Conservation (phyloP, 2,113 vertebrate species). For the Vicugna pacos region DNA sequence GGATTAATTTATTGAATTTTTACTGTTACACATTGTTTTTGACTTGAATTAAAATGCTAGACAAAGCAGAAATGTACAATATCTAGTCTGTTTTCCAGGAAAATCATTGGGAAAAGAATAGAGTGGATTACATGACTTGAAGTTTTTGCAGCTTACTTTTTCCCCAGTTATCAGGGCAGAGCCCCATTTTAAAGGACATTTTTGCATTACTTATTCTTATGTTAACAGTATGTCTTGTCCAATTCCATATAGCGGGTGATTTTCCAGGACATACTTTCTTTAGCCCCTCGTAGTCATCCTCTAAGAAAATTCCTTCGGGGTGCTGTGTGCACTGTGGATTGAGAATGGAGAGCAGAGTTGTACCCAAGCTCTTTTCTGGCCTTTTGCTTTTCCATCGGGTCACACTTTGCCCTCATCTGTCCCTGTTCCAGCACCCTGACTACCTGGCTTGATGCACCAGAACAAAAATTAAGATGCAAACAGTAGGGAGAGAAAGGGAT, state of each 20-base stretch:
- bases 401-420: background rate
- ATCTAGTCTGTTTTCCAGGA: constrained; percentile 80
- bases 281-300: background rate
- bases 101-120: constrained; percentile 70
- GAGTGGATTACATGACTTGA: constrained; percentile 78
- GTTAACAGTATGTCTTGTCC: constrained; percentile 55
- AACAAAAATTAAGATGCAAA: constrained; percentile 25
- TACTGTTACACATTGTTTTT: constrained; percentile 79
- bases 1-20: constrained; percentile 82
- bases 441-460: background rate
- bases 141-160: constrained; percentile 64
- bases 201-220: constrained; percentile 24
- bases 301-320: background rate
- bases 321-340: constrained; percentile 8
- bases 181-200: constrained; percentile 53
- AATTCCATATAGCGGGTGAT: constrained; percentile 25
- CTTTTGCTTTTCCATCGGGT: constrained; percentile 14
- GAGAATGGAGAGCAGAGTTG: constrained; percentile 30
- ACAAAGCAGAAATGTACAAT: constrained; percentile 78
- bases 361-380: constrained; percentile 21
- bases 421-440: background rate
- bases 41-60: constrained; percentile 82
- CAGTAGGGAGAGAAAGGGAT: background rate
- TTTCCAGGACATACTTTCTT: constrained; percentile 44
- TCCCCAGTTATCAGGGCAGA: constrained; percentile 53